Evolutionary conservation across 2,113 vertebrate species (phyloP).

Genomic region (Vanacampus margaritifer): DNA sequence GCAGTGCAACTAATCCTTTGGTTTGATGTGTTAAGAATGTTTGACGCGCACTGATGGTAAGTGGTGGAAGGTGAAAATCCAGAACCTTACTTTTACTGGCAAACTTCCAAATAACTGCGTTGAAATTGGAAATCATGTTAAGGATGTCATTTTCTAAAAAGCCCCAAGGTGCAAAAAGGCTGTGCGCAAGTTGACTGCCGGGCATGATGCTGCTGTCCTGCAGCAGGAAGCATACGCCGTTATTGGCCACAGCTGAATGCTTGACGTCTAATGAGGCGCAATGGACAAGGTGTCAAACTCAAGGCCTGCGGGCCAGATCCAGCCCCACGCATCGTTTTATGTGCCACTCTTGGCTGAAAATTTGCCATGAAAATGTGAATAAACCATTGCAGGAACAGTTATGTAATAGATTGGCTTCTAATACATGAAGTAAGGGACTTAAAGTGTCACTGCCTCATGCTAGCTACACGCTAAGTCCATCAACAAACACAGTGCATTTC

Average conservation of each 20-base stretch:
- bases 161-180: conserved; percentile 7
- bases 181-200: not conserved
- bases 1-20: conserved; percentile 38
- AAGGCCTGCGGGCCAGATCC: not conserved
- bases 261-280: conserved; percentile 32
- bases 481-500: too few relatives aligned
- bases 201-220: conserved; percentile 19
- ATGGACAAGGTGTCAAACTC: not conserved
- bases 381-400: not conserved
- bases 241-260: conserved; percentile 61
- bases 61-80: not conserved
- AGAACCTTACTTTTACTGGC: conserved; percentile 67
- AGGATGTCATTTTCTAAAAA: conserved; percentile 46
- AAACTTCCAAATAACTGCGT: conserved; percentile 58
- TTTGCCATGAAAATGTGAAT: not conserved
- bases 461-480: not conserved
- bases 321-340: not conserved
- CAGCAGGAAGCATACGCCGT: conserved; percentile 18
- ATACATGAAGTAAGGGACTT: too few relatives aligned
- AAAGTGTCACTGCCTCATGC: not conserved
- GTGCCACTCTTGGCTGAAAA: not conserved
- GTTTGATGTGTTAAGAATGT: conserved; percentile 44
- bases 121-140: conserved; percentile 59
- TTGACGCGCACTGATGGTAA: conserved; percentile 13
- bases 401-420: not conserved